These are phyloP conservation scores for Onthophagus taurus DNA, from an alignment of 1,140 invertebrate genomes.

Conservation along the genomic window DNA sequence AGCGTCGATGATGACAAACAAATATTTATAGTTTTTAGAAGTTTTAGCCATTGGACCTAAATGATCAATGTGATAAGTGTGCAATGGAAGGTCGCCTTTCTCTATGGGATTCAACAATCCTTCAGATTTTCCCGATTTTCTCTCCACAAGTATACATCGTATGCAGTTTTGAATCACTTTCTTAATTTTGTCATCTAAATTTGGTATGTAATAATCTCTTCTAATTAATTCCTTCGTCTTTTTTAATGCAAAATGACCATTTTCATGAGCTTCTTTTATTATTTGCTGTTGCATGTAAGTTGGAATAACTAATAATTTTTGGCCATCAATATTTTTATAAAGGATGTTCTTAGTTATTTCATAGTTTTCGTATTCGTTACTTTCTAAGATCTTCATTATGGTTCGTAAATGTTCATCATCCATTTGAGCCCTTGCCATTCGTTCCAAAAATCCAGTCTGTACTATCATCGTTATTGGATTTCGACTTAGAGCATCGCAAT, in stretches of 20 bases:
- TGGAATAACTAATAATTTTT: no score
- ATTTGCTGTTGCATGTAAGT: no score
- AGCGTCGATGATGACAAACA: conserved; percentile 34
- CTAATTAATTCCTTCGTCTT: conserved; percentile 25
- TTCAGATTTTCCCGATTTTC: conserved; percentile 4
- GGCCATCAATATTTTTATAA: no score
- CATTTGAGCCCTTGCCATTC: no score
- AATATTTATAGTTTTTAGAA: conserved; percentile 20
- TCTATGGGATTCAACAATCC: conserved; percentile 26
- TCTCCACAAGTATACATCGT: conserved; percentile 26
- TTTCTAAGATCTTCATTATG: no score
- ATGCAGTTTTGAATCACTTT: conserved; percentile 23
- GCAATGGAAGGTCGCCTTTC: conserved; percentile 26
- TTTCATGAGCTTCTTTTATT: no score
- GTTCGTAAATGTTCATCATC: no score
- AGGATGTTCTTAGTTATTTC: no score
- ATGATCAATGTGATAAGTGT: conserved; percentile 33
- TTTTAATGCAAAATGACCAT: conserved; percentile 26
- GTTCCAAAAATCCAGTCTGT: no score
- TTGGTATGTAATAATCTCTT: conserved; percentile 27
- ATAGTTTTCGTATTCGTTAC: no score
- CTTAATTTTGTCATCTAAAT: conserved; percentile 23
- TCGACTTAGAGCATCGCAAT: conserved; percentile 24
- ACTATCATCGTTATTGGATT: no score
- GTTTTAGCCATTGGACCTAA: conserved; percentile 28